Base-by-base conservation (phyloP, 2,113 vertebrate species). In the Phyllopteryx taeniolatus region DNA sequence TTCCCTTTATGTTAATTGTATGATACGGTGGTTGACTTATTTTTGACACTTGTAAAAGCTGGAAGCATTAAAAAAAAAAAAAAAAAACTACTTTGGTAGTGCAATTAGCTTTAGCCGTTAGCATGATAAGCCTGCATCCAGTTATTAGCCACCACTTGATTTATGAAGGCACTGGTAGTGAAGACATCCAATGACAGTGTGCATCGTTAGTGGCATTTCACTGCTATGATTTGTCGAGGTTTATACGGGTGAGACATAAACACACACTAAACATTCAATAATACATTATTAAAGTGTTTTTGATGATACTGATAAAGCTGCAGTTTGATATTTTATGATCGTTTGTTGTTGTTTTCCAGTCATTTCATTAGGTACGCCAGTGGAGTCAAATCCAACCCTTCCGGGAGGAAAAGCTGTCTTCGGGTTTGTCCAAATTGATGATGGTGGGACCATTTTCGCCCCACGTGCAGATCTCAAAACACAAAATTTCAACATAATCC, bases 141-240 rank as follows among this genome's bases (percentile, higher is more conserved):
- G 33, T 35, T 19, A 17, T 43, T 17, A 63, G 60, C 12, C 8
- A 73, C 51, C 79, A 57, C 54, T 19, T n/a, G 69, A 22, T 67
- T 71, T 63, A 46, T 20, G 59, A 87, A 90, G 89, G 89, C 89
- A 90, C 89, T 80, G 56, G 75, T 63, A 72, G 79, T 72, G 80
- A 74, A 5, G 59, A 83, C 84, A 73, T 84, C 84, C 75, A 74
- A 78, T 53, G 59, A 72, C 27, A 59, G 3, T 51, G 60, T 51
- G n/a, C 22, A 64, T 56, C n/a, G 2, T 49, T 43, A 42, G 12
- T 44, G 2, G 17, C 17, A 43, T 64, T 64, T 64, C 39, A 59
- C 56, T 59, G 56, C 56, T 14, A 14, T 59, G 56, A 35, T n/a
- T 56, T 56, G 53, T 10, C 9, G 49, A 53, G 5, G n/a, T 56